Evolutionary conservation across 2,797 vertebrate genomes (phyloP).

Genomic region (Tangara arthus): DNA sequence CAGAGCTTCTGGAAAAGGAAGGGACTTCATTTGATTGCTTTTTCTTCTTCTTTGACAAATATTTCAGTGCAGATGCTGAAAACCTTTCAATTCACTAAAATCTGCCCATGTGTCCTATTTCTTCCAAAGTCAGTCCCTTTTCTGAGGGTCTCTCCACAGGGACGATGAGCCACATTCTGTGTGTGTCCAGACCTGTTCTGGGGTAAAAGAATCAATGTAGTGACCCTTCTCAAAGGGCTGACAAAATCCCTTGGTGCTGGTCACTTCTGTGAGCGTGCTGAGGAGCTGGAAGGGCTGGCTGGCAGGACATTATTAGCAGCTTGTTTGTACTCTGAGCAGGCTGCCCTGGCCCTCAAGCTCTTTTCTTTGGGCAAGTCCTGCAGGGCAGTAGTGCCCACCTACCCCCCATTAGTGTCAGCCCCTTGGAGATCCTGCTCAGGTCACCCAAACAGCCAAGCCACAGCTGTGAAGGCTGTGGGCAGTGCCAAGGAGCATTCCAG

Average conservation of each 20-base stretch:
- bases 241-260: neutral
- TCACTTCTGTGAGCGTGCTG: rapidly evolving
- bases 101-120: neutral
- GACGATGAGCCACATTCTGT: neutral
- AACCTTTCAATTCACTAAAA: neutral
- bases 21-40: neutral
- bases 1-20: neutral
- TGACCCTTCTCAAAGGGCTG: neutral
- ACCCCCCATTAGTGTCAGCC: neutral
- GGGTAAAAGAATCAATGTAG: neutral
- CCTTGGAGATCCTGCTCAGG: neutral
- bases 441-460: neutral
- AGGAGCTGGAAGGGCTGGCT: neutral
- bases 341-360: neutral
- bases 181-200: neutral
- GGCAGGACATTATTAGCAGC: neutral
- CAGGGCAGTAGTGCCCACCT: neutral
- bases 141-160: neutral
- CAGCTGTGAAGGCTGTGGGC: neutral
- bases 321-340: neutral
- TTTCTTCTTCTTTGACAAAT: neutral
- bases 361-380: neutral
- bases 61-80: neutral
- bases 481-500: neutral
- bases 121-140: neutral